Evolutionary conservation across 2,113 vertebrate species (phyloP), one percentile per base, ranked within the genome.

Genomic region (human): DNA sequence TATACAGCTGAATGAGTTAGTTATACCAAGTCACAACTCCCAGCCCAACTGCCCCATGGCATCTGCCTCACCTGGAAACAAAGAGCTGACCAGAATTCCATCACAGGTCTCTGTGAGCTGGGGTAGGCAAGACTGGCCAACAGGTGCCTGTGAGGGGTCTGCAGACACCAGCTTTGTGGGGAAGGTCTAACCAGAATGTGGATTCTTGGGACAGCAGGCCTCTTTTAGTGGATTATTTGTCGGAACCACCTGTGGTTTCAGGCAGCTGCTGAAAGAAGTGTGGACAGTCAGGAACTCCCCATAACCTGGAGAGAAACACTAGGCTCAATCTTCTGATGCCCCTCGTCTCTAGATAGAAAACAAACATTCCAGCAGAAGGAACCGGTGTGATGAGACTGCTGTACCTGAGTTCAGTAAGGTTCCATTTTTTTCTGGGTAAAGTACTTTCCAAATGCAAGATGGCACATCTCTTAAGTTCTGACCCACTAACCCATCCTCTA

Each of bases 1-100:
- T 30, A 48, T 27, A 76, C 68, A 87, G 45, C 16, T 0, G 2
- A 89, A 93, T 79, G 45, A 92, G n/a, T 83, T 52, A 70, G 48
- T 86, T 38, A 66, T 17, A 85, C 27, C 72, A 59, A 85, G 22
- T 93, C 86, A 85, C 43, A 91, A 22, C 57, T 50, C 14, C 30
- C 35, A 40, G 61, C 30, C 40, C 6, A 35, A 81, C 20, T 59
- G 38, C 3, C n/a, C 45, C 76, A 59, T 20, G 59, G 30, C 38
- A 40, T 89, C 35, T 57, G 27, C 6, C 87, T 94, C n/a, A 57
- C 81, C 70, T 95, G 83, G 43, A 78, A 97, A 73, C n/a, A 90
- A 86, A 57, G 40, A 95, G 43, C 30, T 78, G 17, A 25, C 48
- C 30, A 59, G 27, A 73, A 11, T 82, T 68, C 40, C 52, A 73